phyloP scores from a whole-genome alignment of 2,888 invertebrate genomes.

The Caenorhabditis parvicauda region DNA sequence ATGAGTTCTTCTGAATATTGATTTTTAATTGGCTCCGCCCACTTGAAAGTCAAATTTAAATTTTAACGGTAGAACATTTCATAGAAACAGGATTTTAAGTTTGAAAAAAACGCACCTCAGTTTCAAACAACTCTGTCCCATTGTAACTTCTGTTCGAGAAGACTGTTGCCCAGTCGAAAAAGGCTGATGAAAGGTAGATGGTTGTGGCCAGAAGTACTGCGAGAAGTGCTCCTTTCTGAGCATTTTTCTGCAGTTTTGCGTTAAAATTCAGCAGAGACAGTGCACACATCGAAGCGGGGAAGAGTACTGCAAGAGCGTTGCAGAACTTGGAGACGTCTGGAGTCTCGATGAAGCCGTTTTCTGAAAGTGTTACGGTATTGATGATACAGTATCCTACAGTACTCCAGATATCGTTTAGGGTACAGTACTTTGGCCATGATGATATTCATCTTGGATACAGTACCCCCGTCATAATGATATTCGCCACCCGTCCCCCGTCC shows the following conservation, averaged over 20 bases:
- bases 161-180: slow-evolving; percentile 21
- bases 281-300: slow-evolving; percentile 23
- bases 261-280: slow-evolving; percentile 19
- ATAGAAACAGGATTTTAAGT: too few relatives aligned
- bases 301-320: slow-evolving; percentile 17
- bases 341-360: slow-evolving; percentile 16
- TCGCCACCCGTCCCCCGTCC: too few relatives aligned
- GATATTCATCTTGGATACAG: too few relatives aligned
- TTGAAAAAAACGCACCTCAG: too few relatives aligned
- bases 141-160: slow-evolving; percentile 24
- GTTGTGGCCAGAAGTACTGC: slow-evolving; percentile 13
- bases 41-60: too few relatives aligned
- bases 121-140: too few relatives aligned
- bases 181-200: slow-evolving; percentile 16
- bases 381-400: not conserved
- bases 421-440: too few relatives aligned
- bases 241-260: slow-evolving; percentile 16
- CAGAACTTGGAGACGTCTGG: slow-evolving; percentile 12
- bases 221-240: slow-evolving; percentile 19
- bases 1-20: too few relatives aligned
- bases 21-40: too few relatives aligned
- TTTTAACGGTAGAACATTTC: too few relatives aligned
- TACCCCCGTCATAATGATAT: too few relatives aligned
- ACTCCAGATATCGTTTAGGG: not conserved
- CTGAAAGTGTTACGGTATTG: not conserved